Base-by-base conservation (phyloP, 2,113 vertebrate genomes). In the Tragelaphus imberbis region DNA sequence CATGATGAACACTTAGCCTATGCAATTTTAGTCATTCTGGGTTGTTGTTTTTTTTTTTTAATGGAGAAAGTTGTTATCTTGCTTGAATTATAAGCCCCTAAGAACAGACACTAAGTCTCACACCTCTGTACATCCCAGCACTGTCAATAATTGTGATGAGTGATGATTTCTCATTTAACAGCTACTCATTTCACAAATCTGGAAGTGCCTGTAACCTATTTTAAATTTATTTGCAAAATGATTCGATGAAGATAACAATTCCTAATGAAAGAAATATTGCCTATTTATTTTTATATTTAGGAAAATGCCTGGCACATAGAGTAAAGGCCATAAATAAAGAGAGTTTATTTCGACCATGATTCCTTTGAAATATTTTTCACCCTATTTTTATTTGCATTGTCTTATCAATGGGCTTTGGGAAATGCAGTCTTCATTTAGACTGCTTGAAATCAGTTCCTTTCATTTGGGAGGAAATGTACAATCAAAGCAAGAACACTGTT, bases 211-310 rank as follows among this genome's bases (percentile, higher is more conserved):
- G 0, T 82, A 59, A 92, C 27, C 21, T 21, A 25, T 91, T 79
- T 91, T 94, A 82, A 86, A 84, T 79, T 86, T 92, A 71, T 84
- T 91, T 95, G 88, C 44, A 94, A 86, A 93, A 79, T 94, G 86
- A 82, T 27, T 61, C 25, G 1, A 55, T 65, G 65, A 94, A 94
- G 17, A 75, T 85, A 85, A 68, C 4, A 84, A 58, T 68, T 91
- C 93, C 30, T 84, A 92, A 86, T 91, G 55, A 91, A 89, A 93
- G 10, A 93, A 95, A 89, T 2, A 8, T 9, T 58, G n/a, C 30
- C 56, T 90, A n/a, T 71, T 94, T 91, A 75, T 89, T 96, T 68
- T 95, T 63, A 10, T 84, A 90, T 91, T 93, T 96, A 95, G 87
- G 93, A 36, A 14, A 51, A 58, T 93, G 51, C 9, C 44, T 87